These are phyloP conservation scores for Chrysemys picta DNA, from an alignment of 2,113 vertebrate species.

Conservation along the genomic window DNA sequence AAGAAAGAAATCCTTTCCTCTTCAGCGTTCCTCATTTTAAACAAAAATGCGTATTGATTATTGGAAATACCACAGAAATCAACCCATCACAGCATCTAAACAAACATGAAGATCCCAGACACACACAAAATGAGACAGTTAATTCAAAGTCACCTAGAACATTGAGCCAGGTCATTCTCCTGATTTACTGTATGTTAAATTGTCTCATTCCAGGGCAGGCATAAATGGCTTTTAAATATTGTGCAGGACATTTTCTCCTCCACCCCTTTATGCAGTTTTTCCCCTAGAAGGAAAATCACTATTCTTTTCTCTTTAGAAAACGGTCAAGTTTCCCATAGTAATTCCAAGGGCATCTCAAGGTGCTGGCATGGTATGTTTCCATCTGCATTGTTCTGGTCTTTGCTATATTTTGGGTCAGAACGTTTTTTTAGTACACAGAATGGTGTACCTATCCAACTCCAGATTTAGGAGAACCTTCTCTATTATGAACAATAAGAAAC, in stretches of 20 bases:
- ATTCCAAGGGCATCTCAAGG: slow-evolving; percentile 24
- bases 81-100: background rate
- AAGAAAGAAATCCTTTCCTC: background rate
- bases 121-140: background rate
- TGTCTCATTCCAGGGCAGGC: background rate
- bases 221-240: background rate
- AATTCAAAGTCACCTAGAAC: background rate
- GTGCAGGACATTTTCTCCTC: slow-evolving; percentile 3
- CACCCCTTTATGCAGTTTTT: background rate
- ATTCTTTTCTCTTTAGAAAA: slow-evolving; percentile 1
- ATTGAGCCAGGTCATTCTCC: background rate
- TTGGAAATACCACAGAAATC: background rate
- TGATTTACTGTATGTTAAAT: background rate
- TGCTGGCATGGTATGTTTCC: background rate
- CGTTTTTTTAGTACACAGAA: background rate
- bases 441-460: background rate
- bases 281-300: background rate
- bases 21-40: background rate
- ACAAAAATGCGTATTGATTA: background rate
- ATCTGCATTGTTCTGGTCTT: background rate
- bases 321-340: background rate
- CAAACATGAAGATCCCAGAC: background rate
- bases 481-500: background rate
- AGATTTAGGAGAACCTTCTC: slow-evolving; percentile 11
- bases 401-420: slow-evolving; percentile 40